Evolutionary conservation across 2,888 invertebrate genomes (phyloP).

Genomic region (Pedicia rivosa): DNA sequence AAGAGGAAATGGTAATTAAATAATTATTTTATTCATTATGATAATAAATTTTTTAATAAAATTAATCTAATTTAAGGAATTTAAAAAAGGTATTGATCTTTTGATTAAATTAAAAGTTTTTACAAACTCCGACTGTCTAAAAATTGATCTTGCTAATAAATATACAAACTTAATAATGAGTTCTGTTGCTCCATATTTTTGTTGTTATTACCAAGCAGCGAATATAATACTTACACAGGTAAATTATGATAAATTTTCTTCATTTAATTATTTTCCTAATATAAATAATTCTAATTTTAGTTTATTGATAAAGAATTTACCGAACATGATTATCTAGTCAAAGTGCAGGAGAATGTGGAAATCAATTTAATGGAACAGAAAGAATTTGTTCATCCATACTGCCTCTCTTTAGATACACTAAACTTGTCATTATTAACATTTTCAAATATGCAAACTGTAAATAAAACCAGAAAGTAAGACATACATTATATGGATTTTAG

Average conservation of each 20-base stretch:
- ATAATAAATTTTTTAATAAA: slow-evolving; percentile 8
- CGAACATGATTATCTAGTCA: slow-evolving; percentile 37
- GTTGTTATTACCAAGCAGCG: slow-evolving; percentile 39
- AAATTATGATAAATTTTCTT: slow-evolving; percentile 4
- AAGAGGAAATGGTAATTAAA: slow-evolving; percentile 27
- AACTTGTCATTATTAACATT: slow-evolving; percentile 40
- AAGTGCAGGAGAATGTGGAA: slow-evolving; percentile 44
- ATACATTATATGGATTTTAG: slow-evolving; percentile 16
- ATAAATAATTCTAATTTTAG: slow-evolving; percentile 11
- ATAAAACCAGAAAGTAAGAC: slow-evolving; percentile 15
- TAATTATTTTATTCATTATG: neutral
- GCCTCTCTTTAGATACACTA: slow-evolving; percentile 51
- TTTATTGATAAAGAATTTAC: slow-evolving; percentile 23
- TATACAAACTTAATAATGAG: slow-evolving; percentile 38
- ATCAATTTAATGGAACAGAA: slow-evolving; percentile 25
- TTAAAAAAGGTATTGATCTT: slow-evolving; percentile 28
- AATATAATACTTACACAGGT: slow-evolving; percentile 30
- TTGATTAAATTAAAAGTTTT: slow-evolving; percentile 23
- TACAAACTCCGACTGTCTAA: slow-evolving; percentile 13
- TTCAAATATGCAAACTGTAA: slow-evolving; percentile 27
- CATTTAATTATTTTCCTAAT: too few relatives aligned
- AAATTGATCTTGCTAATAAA: slow-evolving; percentile 18
- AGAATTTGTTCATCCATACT: slow-evolving; percentile 47
- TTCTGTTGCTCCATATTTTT: slow-evolving; percentile 45
- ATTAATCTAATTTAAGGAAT: slow-evolving; percentile 26